Conservation (phyloP, 2,888 invertebrate species). For the Drosophila diplacantha region DNA sequence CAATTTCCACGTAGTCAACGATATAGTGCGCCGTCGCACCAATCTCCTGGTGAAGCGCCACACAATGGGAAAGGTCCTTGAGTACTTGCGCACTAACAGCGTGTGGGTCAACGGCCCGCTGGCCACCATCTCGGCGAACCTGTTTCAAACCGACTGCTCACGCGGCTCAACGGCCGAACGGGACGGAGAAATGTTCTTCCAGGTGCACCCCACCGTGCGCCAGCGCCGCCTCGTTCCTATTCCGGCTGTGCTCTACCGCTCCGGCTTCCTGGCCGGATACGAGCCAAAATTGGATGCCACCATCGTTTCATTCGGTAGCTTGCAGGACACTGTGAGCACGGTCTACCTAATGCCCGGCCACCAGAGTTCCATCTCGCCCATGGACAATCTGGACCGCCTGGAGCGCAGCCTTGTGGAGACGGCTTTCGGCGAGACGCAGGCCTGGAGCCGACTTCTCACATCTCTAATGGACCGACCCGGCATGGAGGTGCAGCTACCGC, state of each 20-base stretch:
- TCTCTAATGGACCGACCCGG: slow-evolving; percentile 86
- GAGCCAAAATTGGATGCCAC: slow-evolving; percentile 91
- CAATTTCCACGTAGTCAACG: slow-evolving; percentile 88
- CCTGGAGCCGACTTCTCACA: slow-evolving; percentile 86
- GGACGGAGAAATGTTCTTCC: slow-evolving; percentile 92
- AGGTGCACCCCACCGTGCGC: slow-evolving; percentile 87
- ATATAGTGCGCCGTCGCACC: slow-evolving; percentile 88
- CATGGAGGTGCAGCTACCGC: slow-evolving; percentile 89
- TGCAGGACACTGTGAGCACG: slow-evolving; percentile 85
- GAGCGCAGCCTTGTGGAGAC: slow-evolving; percentile 84
- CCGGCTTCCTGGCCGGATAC: slow-evolving; percentile 89
- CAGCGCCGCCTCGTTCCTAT: slow-evolving; percentile 89
- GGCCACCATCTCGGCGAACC: slow-evolving; percentile 88
- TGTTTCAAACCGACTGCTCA: slow-evolving; percentile 90
- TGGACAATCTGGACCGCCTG: slow-evolving; percentile 86
- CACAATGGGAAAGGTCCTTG: slow-evolving; percentile 86
- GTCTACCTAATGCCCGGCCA: slow-evolving; percentile 91
- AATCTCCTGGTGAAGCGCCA: slow-evolving; percentile 88
- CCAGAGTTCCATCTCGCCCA: slow-evolving; percentile 87
- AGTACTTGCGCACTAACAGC: slow-evolving; percentile 86
- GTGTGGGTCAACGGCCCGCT: slow-evolving; percentile 86
- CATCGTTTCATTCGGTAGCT: slow-evolving; percentile 86
- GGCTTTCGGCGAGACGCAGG: slow-evolving; percentile 81
- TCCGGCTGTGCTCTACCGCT: slow-evolving; percentile 88
- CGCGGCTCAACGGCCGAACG: slow-evolving; percentile 86